phyloP scores from a whole-genome alignment of 2,888 invertebrate genomes.

The Brachylomia viminalis region DNA sequence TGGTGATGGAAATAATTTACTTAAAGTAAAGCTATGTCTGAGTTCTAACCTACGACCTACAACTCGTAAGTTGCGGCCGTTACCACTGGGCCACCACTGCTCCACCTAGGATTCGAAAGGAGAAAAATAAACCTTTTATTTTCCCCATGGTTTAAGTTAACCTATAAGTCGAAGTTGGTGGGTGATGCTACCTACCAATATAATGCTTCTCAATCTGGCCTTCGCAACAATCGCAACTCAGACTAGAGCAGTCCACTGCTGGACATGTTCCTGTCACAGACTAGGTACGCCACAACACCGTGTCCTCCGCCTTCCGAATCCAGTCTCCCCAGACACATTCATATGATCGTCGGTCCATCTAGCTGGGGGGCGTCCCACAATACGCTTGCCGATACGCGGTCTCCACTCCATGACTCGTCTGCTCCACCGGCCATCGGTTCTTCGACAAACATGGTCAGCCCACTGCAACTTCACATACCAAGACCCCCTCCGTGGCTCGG shows the following conservation, averaged over 20 bases:
- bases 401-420: neutral
- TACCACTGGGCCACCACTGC: too few relatives aligned
- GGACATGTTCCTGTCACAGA: neutral
- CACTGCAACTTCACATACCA: neutral
- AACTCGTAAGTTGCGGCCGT: too few relatives aligned
- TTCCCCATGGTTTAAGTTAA: neutral
- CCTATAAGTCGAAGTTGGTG: neutral
- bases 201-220: neutral
- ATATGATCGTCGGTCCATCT: neutral
- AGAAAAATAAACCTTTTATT: neutral
- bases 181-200: neutral
- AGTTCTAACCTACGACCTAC: too few relatives aligned
- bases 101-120: neutral
- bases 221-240: too few relatives aligned
- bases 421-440: neutral
- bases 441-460: neutral
- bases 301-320: neutral
- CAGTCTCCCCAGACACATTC: neutral
- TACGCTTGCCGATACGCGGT: neutral
- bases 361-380: neutral
- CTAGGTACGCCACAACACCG: neutral
- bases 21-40: too few relatives aligned
- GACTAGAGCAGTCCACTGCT: neutral
- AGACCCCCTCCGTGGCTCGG: too few relatives aligned
- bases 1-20: too few relatives aligned